Evolutionary conservation across 37 sponge, comb jelly and placozoan genomes (phyloP).

Genomic region (Axinella damicornis): DNA sequence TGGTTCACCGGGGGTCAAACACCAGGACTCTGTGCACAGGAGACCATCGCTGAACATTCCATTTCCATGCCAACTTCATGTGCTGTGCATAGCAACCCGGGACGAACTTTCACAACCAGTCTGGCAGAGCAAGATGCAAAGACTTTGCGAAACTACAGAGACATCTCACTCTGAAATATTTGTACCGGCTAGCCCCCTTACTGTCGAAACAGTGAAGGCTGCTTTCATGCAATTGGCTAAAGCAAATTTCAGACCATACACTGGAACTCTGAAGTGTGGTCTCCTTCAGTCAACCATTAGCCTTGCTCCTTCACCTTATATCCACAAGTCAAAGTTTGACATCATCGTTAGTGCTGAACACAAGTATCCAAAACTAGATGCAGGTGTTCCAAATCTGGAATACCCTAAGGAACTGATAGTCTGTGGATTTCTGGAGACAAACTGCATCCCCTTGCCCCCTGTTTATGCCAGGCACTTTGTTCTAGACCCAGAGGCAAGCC

Average conservation of each 20-base stretch:
- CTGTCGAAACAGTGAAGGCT: constrained; percentile 32
- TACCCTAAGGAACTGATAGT: constrained; percentile 69
- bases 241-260: constrained; percentile 62
- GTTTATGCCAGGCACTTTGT: constrained; percentile 77
- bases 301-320: constrained; percentile 75
- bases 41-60: constrained; percentile 33
- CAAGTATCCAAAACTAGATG: constrained; percentile 42
- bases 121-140: constrained; percentile 2
- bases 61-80: constrained; percentile 79
- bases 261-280: constrained; percentile 70
- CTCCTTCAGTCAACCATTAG: constrained; percentile 64
- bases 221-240: constrained; percentile 59
- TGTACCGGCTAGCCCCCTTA: constrained; percentile 48
- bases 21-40: constrained; percentile 7
- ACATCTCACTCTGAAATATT: constrained; percentile 28
- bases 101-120: constrained; percentile 54
- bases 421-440: constrained; percentile 85
- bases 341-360: constrained; percentile 12
- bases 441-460: constrained; percentile 62
- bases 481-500: constrained; percentile 51
- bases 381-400: constrained; percentile 3
- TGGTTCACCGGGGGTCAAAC: constrained; percentile 64
- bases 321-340: constrained; percentile 38
- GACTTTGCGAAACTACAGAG: constrained; percentile 45
- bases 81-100: constrained; percentile 63